Evolutionary conservation across 2,888 invertebrate species (phyloP).

Genomic region (Drosophila nr. perissopoda): DNA sequence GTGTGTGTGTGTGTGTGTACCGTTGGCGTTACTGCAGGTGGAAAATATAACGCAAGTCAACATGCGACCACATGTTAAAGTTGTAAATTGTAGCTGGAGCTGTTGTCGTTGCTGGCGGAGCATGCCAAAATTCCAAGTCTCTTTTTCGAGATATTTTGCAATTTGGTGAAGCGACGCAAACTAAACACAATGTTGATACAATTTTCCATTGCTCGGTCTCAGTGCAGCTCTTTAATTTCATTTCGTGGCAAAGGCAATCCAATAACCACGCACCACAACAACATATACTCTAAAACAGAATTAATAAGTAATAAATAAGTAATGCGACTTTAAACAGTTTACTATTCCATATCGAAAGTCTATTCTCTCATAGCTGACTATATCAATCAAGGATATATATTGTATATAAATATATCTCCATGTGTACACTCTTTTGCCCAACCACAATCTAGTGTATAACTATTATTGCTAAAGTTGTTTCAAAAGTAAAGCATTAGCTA

Average conservation of each 20-base stretch:
- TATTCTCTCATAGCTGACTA: not conserved
- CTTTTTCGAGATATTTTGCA: conserved; percentile 65
- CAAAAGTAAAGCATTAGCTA: not conserved
- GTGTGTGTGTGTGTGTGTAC: conserved; percentile 28
- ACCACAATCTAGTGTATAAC: not conserved
- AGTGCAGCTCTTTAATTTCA: conserved; percentile 47
- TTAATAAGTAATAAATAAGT: not conserved
- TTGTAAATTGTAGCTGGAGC: conserved; percentile 16
- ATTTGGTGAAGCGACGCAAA: conserved; percentile 69
- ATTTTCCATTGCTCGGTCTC: conserved; percentile 54
- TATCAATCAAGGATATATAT: not conserved
- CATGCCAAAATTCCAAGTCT: conserved; percentile 45
- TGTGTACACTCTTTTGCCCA: not conserved
- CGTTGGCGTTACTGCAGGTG: conserved; percentile 75
- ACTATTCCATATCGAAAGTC: accelerated
- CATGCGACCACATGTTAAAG: conserved; percentile 45
- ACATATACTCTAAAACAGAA: conserved; percentile 22
- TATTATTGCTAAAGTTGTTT: not conserved
- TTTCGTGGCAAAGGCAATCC: conserved; percentile 46
- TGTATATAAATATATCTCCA: not conserved
- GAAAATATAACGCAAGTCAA: conserved; percentile 79
- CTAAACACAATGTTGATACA: conserved; percentile 75
- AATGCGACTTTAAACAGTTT: too few species aligned
- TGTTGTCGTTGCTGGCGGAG: conserved; percentile 13
- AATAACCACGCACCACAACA: not conserved